These are phyloP conservation scores for Rhodeus uyekii DNA, from an alignment of 2,797 vertebrate genomes.

Conservation along the genomic window DNA sequence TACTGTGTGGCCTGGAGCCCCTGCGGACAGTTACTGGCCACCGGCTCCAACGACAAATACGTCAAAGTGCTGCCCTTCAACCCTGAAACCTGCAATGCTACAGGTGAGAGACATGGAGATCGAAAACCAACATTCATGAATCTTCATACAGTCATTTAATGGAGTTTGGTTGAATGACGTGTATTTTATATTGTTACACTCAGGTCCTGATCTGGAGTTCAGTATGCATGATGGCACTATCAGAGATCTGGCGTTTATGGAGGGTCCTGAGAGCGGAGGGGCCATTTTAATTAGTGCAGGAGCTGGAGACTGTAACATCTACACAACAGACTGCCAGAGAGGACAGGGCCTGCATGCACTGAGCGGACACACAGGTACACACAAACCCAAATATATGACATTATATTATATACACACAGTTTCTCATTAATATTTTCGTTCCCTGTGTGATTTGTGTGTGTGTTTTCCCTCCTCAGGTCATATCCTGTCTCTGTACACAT, in stretches of 20 bases:
- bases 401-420: constrained; percentile 2
- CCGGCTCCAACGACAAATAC: constrained; percentile 97
- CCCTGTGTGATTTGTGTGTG: neutral
- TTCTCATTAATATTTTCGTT: neutral
- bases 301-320: constrained; percentile 98
- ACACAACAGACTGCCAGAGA: constrained; percentile 96
- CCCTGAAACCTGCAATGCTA: constrained; percentile 94
- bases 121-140: neutral
- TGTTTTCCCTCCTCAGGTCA: constrained; percentile 80
- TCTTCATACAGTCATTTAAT: neutral
- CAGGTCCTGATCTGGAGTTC: constrained; percentile 97
- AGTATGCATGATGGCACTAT: constrained; percentile 99
- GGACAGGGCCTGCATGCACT: constrained; percentile 96
- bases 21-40: constrained; percentile 93
- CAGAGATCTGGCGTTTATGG: constrained; percentile 97
- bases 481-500: constrained; percentile 95
- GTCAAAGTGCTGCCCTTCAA: constrained; percentile 97
- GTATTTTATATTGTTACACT: neutral
- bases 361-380: constrained; percentile 93
- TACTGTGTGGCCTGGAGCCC: constrained; percentile 98
- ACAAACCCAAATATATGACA: constrained; percentile 70
- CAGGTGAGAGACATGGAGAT: constrained; percentile 76
- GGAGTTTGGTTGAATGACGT: neutral
- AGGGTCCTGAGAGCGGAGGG: constrained; percentile 94
- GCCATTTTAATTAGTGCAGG: constrained; percentile 96